phyloP scores from a whole-genome alignment of 2,888 invertebrate genomes.

The Nasonovia ribisnigri region DNA sequence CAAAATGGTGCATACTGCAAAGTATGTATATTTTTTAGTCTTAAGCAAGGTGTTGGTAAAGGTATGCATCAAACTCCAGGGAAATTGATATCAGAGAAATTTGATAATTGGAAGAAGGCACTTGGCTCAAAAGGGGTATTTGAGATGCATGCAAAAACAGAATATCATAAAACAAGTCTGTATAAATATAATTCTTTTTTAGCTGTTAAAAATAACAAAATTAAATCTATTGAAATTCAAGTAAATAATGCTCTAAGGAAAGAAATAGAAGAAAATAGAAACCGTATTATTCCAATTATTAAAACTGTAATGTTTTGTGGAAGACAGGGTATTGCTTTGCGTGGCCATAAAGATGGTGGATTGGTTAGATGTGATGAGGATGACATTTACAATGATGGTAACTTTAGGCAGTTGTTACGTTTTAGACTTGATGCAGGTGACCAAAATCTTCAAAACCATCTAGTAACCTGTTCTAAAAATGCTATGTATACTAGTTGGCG shows the following conservation, averaged over 20 bases:
- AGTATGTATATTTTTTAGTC: background rate
- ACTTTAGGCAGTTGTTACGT: constrained; percentile 6
- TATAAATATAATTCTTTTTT: constrained; percentile 18
- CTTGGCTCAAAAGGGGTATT: background rate
- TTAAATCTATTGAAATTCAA: background rate
- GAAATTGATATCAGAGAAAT: background rate
- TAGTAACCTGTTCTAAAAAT: background rate
- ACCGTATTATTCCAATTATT: constrained; percentile 6
- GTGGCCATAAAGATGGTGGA: background rate
- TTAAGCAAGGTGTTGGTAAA: background rate
- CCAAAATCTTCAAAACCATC: constrained; percentile 21
- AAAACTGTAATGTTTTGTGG: constrained; percentile 46
- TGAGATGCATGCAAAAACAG: background rate
- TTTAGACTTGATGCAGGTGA: constrained; percentile 31
- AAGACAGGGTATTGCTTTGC: background rate
- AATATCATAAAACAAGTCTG: background rate
- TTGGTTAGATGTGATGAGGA: background rate
- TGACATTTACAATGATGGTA: constrained; percentile 22
- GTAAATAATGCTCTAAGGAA: constrained; percentile 3
- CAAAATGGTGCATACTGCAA: constrained; percentile 19
- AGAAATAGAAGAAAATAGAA: constrained; percentile 23
- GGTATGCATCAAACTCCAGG: background rate
- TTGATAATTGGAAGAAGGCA: constrained; percentile 10
- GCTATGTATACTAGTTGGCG: constrained; percentile 13
- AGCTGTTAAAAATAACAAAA: constrained; percentile 14